These are phyloP conservation scores for Hemibagrus guttatus DNA, from an alignment of 2,797 vertebrate genomes.

Conservation along the genomic window DNA sequence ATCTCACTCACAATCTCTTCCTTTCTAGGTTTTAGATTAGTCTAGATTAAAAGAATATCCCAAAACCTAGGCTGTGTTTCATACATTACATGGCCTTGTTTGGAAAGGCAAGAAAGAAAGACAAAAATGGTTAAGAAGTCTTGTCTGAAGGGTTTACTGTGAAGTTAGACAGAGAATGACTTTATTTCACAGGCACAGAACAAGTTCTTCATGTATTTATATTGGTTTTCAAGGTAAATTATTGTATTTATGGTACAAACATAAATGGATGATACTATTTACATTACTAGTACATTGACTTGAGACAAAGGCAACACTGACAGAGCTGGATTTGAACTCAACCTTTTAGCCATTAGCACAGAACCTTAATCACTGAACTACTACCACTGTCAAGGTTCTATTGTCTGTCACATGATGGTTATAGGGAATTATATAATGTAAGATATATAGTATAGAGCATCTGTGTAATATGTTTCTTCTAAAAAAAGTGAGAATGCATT, in stretches of 20 bases:
- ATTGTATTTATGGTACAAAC: background rate
- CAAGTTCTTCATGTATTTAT: background rate
- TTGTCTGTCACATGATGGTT: background rate
- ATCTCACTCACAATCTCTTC: constrained; percentile 24
- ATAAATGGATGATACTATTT: background rate
- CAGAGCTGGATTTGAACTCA: background rate
- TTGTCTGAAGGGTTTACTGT: background rate
- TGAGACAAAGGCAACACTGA: background rate
- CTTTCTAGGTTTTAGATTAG: constrained; percentile 19
- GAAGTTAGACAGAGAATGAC: background rate
- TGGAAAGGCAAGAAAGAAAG: background rate
- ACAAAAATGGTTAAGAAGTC: background rate
- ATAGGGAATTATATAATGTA: background rate
- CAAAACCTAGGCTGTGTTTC: background rate
- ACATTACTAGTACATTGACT: background rate
- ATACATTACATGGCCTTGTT: background rate
- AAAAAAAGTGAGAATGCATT: constrained; percentile 44
- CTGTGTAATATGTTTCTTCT: constrained; percentile 3
- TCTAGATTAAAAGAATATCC: background rate
- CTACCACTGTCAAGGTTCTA: background rate
- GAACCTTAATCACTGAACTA: background rate
- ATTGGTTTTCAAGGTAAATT: background rate
- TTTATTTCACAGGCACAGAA: background rate
- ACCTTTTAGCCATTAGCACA: background rate
- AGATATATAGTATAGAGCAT: background rate